Evolutionary conservation across 2,888 invertebrate species (phyloP), one percentile per base, ranked within the genome.

Genomic region (Steinernema carpocapsae): DNA sequence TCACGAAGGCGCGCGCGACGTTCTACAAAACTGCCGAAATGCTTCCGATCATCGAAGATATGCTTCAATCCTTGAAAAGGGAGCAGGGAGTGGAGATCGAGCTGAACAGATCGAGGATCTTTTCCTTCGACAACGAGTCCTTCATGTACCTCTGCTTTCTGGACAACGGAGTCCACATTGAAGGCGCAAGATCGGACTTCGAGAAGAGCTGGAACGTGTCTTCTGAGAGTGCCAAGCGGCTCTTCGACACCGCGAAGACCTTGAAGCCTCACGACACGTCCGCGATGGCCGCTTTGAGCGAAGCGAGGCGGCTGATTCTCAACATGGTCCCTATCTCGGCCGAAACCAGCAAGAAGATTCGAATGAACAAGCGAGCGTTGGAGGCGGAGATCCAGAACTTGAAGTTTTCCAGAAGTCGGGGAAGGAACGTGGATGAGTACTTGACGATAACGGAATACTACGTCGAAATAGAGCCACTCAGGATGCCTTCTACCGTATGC

Each of bases 1-100:
- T 85, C 74, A 85, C 84, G 29, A 79, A 84, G 48, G 56, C 79
- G 1, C 26, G 72, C 56, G 19, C 56, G 14, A 64, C 74, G 14
- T 37, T 46, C 24, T 80, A 76, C 46, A 22, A 29, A 12, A 51
- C 75, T 14, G 80, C 74, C 10, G 64, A 72, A 1, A 70, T 71
- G 10, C 4, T 24, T 2, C 22, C 3, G 3, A 26, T 1, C 26
- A 6, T 56, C 24, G 26, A 12, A 2, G 26, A 12, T 6, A 4
- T 19, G 19, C 2, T 24, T 3, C 3, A 56, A 14, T 2, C 6
- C 3, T 1, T 56, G 42, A 10, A 72, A n/a, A 7, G 29, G 12
- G 45, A 43, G 17, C 32, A 70, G 19, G 56, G 42, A 22, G 52
- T 72, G n/a, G 12, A 17, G n/a, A 74, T 75, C 22, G 64, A 51